Percentiles rank a stretch among this genome's conserved stretches.
Evolutionary conservation across 2,888 invertebrate species (phyloP).

Genomic region (Pristionchus entomophagus): DNA sequence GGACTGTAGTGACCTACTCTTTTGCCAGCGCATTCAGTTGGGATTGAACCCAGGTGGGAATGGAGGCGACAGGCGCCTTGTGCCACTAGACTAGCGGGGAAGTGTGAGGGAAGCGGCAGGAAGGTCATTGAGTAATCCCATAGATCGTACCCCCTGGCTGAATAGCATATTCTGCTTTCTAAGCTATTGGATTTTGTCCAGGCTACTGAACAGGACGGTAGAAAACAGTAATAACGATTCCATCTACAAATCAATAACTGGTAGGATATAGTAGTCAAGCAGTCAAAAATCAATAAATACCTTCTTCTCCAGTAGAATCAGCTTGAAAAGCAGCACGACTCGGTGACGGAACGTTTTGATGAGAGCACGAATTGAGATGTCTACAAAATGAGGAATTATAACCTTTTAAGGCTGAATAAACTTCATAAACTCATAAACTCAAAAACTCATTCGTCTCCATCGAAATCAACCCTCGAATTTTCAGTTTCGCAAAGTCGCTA

Average conservation of each 20-base stretch:
- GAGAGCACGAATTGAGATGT: conserved; percentile 87
- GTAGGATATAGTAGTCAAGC: neutral
- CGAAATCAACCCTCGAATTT: no score
- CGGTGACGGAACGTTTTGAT: conserved; percentile 91
- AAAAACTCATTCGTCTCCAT: no score
- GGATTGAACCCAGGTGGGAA: neutral
- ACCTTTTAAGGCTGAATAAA: no score
- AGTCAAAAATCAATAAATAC: conserved; percentile 68
- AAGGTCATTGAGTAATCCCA: neutral
- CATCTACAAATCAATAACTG: no score
- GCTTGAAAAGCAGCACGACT: conserved; percentile 91
- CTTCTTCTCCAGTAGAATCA: conserved; percentile 87
- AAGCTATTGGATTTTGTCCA: no score
- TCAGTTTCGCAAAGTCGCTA: no score
- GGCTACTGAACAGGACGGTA: no score
- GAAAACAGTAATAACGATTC: no score
- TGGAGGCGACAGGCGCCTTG: neutral
- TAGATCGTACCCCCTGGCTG: no score
- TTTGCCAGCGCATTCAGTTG: neutral
- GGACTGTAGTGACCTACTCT: neutral
- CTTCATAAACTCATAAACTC: no score
- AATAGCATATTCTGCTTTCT: no score
- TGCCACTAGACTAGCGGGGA: neutral
- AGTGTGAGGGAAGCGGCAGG: neutral
- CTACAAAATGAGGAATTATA: conserved; percentile 81